Base-by-base conservation (phyloP, 2,888 invertebrate genomes). In the Pyrgus malvae region DNA sequence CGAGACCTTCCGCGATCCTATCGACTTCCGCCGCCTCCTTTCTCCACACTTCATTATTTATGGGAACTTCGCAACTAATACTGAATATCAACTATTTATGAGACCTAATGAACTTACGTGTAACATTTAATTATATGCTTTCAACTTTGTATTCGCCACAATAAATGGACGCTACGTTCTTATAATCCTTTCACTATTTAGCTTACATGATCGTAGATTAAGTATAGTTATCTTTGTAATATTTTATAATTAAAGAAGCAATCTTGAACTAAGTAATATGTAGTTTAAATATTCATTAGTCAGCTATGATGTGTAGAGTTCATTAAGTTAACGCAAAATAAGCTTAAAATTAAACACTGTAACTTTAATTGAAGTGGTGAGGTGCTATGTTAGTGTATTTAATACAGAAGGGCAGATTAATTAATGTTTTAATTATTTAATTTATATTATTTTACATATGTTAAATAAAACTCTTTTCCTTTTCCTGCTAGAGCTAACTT, bases 21-120 rank as follows among this genome's bases (percentile, higher is more conserved):
- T 48, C 55, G 27, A 48, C 37, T 54, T 54, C 54, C 54, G 54
- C 53, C 46, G 54, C 41, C 25, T 54, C 41, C 54, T 54, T 54
- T 54, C 54, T 46, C 46, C 17, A 35, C 45, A 53, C 45, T 23
- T 45, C 45, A 53, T 53, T 53, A 53, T 53, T 53, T 53, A 53
- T 53, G 53, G 53, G 53, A 45, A 53, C 45, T 38, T 31, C 45
- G 53, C 53, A 53, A 53, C 53, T 45, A 53, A 53, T 53, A 38
- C 45, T 37, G 53, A 53, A 53, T 53, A 45, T 37, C 19, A 53
- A 53, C 38, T 45, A 53, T 42, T 51, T 51, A 23, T 25, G 3
- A 38, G 37, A 51, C 51, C 53, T 45, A 53, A 53, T 53, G 45
- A 45, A 53, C 29, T 45, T 44, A 51, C 35, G 19, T 44, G 37